These are phyloP conservation scores for Tetramorium alpestre DNA, from an alignment of 1,140 invertebrate genomes.

Conservation along the genomic window DNA sequence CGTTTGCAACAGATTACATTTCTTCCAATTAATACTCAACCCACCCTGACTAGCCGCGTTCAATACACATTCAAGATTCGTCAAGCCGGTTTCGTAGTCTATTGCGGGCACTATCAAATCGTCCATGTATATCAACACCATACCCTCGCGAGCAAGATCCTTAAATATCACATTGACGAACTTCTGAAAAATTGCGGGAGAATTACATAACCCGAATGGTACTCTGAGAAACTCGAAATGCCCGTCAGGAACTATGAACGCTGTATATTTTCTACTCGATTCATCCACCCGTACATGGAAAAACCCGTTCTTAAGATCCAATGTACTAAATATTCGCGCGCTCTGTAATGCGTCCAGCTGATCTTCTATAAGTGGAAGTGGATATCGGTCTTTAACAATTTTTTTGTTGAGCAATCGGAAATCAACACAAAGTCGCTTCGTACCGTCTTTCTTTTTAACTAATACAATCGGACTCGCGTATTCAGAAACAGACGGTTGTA, in stretches of 20 bases:
- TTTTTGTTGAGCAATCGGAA: not conserved
- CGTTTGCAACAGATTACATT: not conserved
- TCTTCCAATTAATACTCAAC: not conserved
- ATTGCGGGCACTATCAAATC: not conserved
- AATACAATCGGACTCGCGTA: not conserved
- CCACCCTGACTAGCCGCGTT: not conserved
- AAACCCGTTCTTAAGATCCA: not conserved
- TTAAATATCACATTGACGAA: not conserved
- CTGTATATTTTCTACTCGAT: not conserved
- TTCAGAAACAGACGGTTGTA: not conserved
- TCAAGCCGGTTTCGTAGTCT: not conserved
- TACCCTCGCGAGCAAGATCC: not conserved
- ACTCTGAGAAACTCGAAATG: not conserved
- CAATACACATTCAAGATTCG: not conserved
- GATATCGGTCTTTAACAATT: not conserved
- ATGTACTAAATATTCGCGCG: not conserved
- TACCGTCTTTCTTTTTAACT: not conserved
- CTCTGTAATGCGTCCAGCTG: not conserved
- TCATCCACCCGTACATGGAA: not conserved
- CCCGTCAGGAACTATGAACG: not conserved
- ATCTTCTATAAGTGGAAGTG: not conserved
- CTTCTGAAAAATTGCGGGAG: not conserved
- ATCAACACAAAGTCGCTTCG: not conserved
- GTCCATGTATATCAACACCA: not conserved
- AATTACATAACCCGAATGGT: not conserved